phyloP scores from a whole-genome alignment of 1,140 invertebrate species.

The Hesperophylax magnus region DNA sequence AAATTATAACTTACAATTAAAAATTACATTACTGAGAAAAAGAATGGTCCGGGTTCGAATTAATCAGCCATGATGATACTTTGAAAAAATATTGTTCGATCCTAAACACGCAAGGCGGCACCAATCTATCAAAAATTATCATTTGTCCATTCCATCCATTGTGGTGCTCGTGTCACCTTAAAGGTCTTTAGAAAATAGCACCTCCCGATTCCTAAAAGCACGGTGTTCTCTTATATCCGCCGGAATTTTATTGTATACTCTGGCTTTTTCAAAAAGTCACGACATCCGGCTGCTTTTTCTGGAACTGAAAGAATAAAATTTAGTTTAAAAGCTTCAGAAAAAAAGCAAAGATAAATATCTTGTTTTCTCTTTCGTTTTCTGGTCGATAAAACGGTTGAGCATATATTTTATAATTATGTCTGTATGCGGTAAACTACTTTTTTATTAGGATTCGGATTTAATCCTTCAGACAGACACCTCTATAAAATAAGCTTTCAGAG shows the following conservation, averaged over 20 bases:
- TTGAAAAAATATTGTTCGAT: too few relatives aligned
- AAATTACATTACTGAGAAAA: too few relatives aligned
- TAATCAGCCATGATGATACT: too few relatives aligned
- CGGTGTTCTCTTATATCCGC: conserved; percentile 41
- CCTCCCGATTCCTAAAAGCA: too few relatives aligned
- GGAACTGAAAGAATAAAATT: too few relatives aligned
- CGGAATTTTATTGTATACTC: conserved; percentile 48
- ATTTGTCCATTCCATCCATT: conserved; percentile 49
- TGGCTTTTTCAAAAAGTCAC: conserved; percentile 5
- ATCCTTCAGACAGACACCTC: conserved; percentile 32
- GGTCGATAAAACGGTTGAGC: background rate
- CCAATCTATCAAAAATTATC: conserved; percentile 48
- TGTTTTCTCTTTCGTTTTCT: background rate
- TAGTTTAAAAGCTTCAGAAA: conserved; percentile 15
- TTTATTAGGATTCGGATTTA: conserved; percentile 13
- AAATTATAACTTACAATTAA: too few relatives aligned
- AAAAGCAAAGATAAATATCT: conserved; percentile 7
- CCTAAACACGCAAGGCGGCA: too few relatives aligned
- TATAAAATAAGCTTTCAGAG: conserved; percentile 35
- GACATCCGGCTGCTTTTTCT: conserved; percentile 34
- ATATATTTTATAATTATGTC: background rate
- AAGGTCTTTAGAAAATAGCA: conserved; percentile 1
- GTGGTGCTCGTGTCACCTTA: background rate
- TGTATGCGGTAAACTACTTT: conserved; percentile 10
- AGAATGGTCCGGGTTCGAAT: too few relatives aligned